Evolutionary conservation across 2,113 vertebrate genomes (phyloP).

Genomic region (Xenopus tropicalis): DNA sequence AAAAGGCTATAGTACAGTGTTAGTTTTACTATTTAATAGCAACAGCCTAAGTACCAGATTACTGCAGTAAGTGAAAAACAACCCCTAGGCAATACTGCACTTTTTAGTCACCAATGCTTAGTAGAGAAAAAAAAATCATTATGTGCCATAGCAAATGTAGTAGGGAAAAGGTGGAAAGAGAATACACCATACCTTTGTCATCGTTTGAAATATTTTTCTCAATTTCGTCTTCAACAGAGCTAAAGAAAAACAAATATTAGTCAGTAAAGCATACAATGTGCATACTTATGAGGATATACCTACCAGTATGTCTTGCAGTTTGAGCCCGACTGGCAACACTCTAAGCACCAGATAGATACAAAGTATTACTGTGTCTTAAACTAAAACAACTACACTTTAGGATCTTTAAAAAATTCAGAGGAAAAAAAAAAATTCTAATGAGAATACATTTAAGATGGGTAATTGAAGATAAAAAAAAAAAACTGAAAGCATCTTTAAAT

Average conservation of each 20-base stretch:
- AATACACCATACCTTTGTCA: constrained; percentile 77
- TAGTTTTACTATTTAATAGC: no score
- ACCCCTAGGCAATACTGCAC: no score
- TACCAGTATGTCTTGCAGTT: constrained; percentile 57
- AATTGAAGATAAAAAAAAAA: constrained; percentile 65
- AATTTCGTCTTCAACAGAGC: constrained; percentile 77
- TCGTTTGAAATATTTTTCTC: constrained; percentile 75
- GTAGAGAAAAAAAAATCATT: no score
- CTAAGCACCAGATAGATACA: not conserved
- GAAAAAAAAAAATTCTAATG: constrained; percentile 56
- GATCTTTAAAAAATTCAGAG: constrained; percentile 21
- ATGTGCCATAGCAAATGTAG: no score
- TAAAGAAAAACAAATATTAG: constrained; percentile 68
- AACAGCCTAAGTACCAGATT: no score
- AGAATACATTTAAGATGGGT: constrained; percentile 61
- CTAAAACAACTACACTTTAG: not conserved
- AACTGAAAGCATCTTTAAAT: constrained; percentile 65
- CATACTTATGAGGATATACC: constrained; percentile 58
- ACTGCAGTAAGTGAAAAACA: no score
- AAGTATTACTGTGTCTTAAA: not conserved
- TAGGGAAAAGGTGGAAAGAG: no score
- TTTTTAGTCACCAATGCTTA: no score
- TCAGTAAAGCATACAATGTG: constrained; percentile 54
- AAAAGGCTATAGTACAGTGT: no score
- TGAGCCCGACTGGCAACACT: not conserved